Base-by-base conservation (phyloP, 2,797 vertebrate genomes). In the Babyrousa celebensis region DNA sequence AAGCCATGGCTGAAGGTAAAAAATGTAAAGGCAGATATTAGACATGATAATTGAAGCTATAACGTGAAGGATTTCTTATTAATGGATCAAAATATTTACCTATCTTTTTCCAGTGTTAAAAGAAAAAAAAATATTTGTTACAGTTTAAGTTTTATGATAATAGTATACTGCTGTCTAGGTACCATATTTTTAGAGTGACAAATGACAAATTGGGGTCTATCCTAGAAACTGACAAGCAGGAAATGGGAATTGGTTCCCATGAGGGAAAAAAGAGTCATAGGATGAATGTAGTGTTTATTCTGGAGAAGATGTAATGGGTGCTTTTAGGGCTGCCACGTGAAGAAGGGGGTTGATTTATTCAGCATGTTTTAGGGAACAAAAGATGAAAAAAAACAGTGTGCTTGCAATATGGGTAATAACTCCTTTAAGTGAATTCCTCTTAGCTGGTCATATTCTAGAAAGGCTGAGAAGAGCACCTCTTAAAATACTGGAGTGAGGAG, bases 61-160 rank as follows among this genome's bases (percentile, higher is more conserved):
- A 85, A 85, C 52, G 23, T 96, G n/a, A 89, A 85, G 72, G 8
- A 17, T 67, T 62, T 91, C 23, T 91, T 80, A 89, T 3, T 84
- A 63, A 75, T 90, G 7, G 56, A 20, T 84, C 32, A 88, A 82
- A 85, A 82, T 85, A 89, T 77, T 52, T 88, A 70, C 11, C 15
- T 78, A 63, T 12, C 1, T 62, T 94, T 68, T 68, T 75, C 72
- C 3, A 40, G 12, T 72, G 15, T 68, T 87, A 32, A 60, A 86
- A 92, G 15, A 77, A 36, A 36, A 36, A 36, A 75, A 74, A 96
- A 36, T 62, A 6, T 40, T 29, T 56, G 17, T 62, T 89, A 67
- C n/a, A 85, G 77, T 82, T 95, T 71, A 89, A 94, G 15, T 32
- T 85, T 27, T 83, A 8, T 52, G n/a, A 83, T 83, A 85, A 63